Evolutionary conservation across 2,888 invertebrate genomes (phyloP), one percentile per base, ranked within the genome.

Genomic region (Cryptocheilus praepositus): DNA sequence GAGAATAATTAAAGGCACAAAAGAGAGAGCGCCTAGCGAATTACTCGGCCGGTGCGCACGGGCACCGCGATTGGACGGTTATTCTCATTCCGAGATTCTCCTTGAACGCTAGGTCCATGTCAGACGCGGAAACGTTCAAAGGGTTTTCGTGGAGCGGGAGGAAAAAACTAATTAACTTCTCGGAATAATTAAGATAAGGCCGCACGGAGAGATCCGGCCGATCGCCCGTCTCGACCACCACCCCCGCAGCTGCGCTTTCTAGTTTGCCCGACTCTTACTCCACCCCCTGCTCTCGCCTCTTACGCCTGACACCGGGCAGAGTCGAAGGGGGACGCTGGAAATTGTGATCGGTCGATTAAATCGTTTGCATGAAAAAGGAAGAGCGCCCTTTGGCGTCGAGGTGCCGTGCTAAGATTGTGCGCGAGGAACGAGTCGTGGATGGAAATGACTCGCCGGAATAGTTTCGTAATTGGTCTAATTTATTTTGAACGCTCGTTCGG

Each of bases 91-190:
- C 72, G 76, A 78, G 78, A 78, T 79, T 79, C 75, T 79, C 77
- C 82, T 80, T 80, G 73, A 77, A 79, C 80, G 70, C 73, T 71
- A 70, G 76, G 81, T 77, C 81, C 81, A 81, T 75, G 81, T 81
- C 81, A 79, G 81, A 78, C 76, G 75, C 74, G 78, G 74, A 80
- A 76, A 82, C 76, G 79, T 79, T 84, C 84, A 84, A 85, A 84
- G 85, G 83, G 80, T 77, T 81, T 73, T 64, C 65, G 66, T 68
- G 73, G 64, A 67, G 72, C 71, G 75, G 70, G 80, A 83, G 82
- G 84, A 85, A 85, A 86, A 86, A 86, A 85, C 81, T 85, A 86
- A 86, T 86, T 86, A 86, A 86, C 86, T 86, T 86, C 84, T 82
- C 83, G 79, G 83, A 85, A 86, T 86, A 86, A 86, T 86, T 86